Evolutionary conservation across 1,140 invertebrate species (phyloP).

Genomic region (Microplitis demolitor): DNA sequence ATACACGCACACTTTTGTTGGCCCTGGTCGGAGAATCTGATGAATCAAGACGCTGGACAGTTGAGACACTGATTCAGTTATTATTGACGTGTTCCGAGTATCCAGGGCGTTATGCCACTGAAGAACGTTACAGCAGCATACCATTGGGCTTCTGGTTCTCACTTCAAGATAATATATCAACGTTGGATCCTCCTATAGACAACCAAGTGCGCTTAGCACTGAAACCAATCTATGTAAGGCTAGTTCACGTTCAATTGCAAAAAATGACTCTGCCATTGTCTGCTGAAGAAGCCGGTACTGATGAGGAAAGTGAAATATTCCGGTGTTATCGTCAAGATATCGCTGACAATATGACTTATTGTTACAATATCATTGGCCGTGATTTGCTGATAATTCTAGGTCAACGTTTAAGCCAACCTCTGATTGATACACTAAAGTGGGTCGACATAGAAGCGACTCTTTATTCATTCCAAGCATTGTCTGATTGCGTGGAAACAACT

Average conservation of each 20-base stretch:
- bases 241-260: conserved; percentile 68
- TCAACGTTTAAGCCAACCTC: conserved; percentile 57
- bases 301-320: conserved; percentile 84
- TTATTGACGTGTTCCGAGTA: conserved; percentile 77
- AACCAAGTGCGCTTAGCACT: conserved; percentile 60
- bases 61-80: conserved; percentile 63
- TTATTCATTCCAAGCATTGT: conserved; percentile 80
- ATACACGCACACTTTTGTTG: conserved; percentile 47
- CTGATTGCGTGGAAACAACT: conserved; percentile 73
- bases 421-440: conserved; percentile 59
- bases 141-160: conserved; percentile 91
- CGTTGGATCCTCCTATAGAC: conserved; percentile 61
- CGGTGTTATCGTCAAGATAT: conserved; percentile 91
- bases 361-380: conserved; percentile 76
- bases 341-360: conserved; percentile 87
- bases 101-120: conserved; percentile 80
- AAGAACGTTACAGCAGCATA: conserved; percentile 79
- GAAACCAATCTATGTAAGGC: conserved; percentile 69
- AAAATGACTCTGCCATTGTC: conserved; percentile 68
- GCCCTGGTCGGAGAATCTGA: conserved; percentile 49
- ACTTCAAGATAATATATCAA: conserved; percentile 75
- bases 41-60: conserved; percentile 53
- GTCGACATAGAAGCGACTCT: conserved; percentile 78
- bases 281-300: conserved; percentile 53
- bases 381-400: conserved; percentile 71